A percentile compares a stretch with the other conserved stretches of the same genome.
These are phyloP conservation scores for Argyrosomus japonicus DNA, from an alignment of 2,113 vertebrate species.

Conservation along the genomic window DNA sequence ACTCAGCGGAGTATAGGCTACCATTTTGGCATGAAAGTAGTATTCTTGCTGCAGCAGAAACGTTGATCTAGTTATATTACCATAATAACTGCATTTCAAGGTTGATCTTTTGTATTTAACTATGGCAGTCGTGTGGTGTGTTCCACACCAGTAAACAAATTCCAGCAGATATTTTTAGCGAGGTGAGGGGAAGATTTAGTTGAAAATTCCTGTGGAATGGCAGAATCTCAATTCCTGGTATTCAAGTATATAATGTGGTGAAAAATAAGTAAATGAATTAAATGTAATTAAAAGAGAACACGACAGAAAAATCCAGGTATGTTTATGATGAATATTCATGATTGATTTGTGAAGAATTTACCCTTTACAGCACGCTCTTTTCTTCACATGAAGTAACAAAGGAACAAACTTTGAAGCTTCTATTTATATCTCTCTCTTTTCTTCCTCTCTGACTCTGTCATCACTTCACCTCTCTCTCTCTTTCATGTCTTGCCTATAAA, in stretches of 20 bases:
- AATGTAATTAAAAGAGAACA: neutral
- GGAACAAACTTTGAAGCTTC: conserved; percentile 24
- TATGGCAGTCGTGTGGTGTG: neutral
- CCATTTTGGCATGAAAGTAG: neutral
- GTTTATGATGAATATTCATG: neutral
- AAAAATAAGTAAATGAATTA: neutral
- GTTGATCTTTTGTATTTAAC: neutral
- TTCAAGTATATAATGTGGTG: neutral
- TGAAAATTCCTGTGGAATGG: neutral
- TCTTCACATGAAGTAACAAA: conserved; percentile 9
- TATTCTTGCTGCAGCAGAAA: neutral
- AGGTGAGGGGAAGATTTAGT: neutral
- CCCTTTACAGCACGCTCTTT: neutral
- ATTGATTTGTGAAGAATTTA: neutral
- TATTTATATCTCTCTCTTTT: conserved; percentile 28
- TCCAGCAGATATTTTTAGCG: neutral
- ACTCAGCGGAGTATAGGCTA: neutral
- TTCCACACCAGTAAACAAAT: no score
- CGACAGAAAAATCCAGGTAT: neutral
- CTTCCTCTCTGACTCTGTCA: conserved; percentile 43
- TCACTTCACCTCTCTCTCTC: conserved; percentile 38
- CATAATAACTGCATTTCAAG: neutral
- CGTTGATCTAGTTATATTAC: neutral
- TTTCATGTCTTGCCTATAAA: conserved; percentile 47
- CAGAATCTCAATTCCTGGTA: neutral